Percentiles rank a stretch among this genome's conserved stretches.
Conservation (phyloP, 2,888 invertebrate genomes). For the Argyresthia albistria region DNA sequence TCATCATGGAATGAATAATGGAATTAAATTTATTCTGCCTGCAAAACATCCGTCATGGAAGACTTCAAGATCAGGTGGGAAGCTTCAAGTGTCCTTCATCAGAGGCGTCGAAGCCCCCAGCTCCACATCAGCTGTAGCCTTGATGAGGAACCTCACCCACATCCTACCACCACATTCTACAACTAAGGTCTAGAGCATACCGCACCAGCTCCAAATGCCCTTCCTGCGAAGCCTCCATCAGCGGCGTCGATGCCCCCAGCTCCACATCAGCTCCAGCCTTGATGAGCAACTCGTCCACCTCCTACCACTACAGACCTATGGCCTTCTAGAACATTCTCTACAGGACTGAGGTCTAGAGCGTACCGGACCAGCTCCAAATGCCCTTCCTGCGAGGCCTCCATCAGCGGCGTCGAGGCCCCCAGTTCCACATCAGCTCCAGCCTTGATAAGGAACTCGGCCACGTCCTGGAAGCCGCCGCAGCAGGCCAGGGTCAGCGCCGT, state of each 20-base stretch:
- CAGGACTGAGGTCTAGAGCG: background rate
- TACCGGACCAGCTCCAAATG: constrained; percentile 91
- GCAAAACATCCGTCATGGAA: no score
- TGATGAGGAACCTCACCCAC: constrained; percentile 93
- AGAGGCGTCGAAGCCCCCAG: constrained; percentile 96
- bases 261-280: constrained; percentile 96
- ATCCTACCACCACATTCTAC: constrained; percentile 72
- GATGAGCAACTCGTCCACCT: constrained; percentile 92
- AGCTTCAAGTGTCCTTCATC: no score
- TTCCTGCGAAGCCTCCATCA: constrained; percentile 99
- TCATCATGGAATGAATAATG: no score
- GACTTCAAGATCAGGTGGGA: no score
- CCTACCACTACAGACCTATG: constrained; percentile 45
- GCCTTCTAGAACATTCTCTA: background rate
- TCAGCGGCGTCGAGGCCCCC: constrained; percentile 96
- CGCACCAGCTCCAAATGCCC: constrained; percentile 95
- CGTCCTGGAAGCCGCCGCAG: constrained; percentile 94
- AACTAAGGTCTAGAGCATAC: constrained; percentile 14
- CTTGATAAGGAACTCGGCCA: constrained; percentile 93
- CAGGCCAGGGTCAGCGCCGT: constrained; percentile 95
- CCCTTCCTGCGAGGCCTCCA: constrained; percentile 99
- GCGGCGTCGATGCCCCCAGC: constrained; percentile 96
- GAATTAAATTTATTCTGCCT: no score
- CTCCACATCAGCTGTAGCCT: constrained; percentile 95
- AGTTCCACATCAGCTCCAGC: constrained; percentile 96